phyloP scores from a whole-genome alignment of 1,140 invertebrate genomes.

The Pseudomyrmex pallidus region DNA sequence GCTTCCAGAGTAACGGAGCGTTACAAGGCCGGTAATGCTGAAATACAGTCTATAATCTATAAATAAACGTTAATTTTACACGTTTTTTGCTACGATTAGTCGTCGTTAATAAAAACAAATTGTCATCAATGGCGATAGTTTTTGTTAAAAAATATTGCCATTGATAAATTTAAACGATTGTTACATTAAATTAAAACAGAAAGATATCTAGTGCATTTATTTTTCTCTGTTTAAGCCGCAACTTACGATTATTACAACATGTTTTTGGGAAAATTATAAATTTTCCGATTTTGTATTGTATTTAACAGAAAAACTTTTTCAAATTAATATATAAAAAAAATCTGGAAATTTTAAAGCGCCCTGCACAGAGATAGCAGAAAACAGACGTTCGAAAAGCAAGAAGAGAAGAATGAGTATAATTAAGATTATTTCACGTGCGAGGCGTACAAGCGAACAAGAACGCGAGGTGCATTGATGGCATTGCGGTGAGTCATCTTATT shows the following conservation, averaged over 20 bases:
- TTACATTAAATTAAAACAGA: not conserved
- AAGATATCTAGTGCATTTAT: not conserved
- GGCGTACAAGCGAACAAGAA: not conserved
- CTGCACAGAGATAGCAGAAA: not conserved
- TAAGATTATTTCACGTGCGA: not conserved
- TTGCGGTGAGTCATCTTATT: slow-evolving; percentile 60
- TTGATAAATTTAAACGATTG: not conserved
- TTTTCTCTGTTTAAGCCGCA: not conserved
- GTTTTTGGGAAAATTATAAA: no score
- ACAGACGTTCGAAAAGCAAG: no score
- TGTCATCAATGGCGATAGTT: not conserved
- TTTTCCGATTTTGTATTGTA: no score
- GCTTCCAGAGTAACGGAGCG: not conserved
- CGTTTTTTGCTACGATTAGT: no score
- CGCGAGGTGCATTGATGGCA: not conserved
- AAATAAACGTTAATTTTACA: not conserved
- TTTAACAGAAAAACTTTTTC: no score
- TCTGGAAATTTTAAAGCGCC: no score
- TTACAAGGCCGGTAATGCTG: slow-evolving; percentile 12
- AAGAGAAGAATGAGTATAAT: not conserved
- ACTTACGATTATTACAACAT: not conserved
- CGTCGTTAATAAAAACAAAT: no score
- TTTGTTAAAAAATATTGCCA: not conserved
- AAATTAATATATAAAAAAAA: no score
- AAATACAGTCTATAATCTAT: not conserved